A percentile compares a stretch with the other conserved stretches of the same genome.
phyloP scores from a whole-genome alignment of 2,888 invertebrate species.

The Leptarthrus brevirostris region DNA sequence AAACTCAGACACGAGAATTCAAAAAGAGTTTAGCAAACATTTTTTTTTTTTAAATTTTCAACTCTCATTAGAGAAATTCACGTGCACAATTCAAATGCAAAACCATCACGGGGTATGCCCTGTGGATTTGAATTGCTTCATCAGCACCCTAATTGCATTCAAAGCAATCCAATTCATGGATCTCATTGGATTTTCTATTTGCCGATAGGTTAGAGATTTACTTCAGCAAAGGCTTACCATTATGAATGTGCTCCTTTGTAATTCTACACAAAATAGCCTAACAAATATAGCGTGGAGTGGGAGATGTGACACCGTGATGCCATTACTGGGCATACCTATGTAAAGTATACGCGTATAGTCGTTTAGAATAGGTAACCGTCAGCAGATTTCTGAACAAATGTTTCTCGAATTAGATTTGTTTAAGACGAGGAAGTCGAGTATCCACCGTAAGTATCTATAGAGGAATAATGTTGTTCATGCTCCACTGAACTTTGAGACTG shows the following conservation, averaged over 20 bases:
- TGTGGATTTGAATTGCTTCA: slow-evolving; percentile 26
- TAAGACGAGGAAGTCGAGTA: too few species aligned
- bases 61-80: not conserved
- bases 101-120: not conserved
- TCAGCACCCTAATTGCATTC: slow-evolving; percentile 28
- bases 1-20: too few species aligned
- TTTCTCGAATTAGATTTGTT: too few species aligned
- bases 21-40: too few species aligned
- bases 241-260: slow-evolving; percentile 2
- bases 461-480: too few species aligned
- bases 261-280: slow-evolving; percentile 9
- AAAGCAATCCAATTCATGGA: slow-evolving; percentile 20
- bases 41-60: not conserved
- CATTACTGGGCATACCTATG: too few species aligned
- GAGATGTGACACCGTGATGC: too few species aligned
- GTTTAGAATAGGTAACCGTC: too few species aligned
- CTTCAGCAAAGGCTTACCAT: slow-evolving; percentile 17
- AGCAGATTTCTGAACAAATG: too few species aligned
- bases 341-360: too few species aligned
- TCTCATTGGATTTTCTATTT: not conserved
- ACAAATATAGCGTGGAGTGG: not conserved
- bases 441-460: too few species aligned
- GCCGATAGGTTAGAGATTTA: not conserved
- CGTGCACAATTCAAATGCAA: slow-evolving; percentile 7
- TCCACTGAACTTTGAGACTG: too few species aligned